Evolutionary conservation across 2,888 invertebrate genomes (phyloP).

Genomic region (Isoperla grammatica): DNA sequence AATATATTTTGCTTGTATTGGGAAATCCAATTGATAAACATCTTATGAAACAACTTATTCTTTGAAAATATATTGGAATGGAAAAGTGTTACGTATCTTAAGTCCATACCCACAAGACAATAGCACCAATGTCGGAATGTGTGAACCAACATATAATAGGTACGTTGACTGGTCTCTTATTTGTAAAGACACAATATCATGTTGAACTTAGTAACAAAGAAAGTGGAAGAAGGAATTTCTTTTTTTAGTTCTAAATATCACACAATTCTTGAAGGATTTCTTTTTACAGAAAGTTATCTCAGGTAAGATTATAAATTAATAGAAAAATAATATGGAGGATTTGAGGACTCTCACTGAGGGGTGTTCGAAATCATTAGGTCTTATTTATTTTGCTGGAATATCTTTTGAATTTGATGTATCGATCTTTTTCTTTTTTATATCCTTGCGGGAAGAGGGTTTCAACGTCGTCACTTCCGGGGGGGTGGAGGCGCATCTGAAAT

Average conservation of each 20-base stretch:
- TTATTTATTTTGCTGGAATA: conserved; percentile 11
- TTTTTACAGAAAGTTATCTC: not conserved
- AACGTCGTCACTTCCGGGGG: conserved; percentile 54
- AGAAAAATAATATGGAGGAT: not conserved
- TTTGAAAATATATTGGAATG: too few relatives aligned
- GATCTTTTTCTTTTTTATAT: conserved; percentile 14
- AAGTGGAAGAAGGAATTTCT: too few relatives aligned
- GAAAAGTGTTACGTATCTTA: too few relatives aligned
- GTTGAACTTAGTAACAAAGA: too few relatives aligned
- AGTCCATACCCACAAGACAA: too few relatives aligned
- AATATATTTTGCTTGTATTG: too few relatives aligned
- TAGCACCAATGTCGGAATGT: too few relatives aligned
- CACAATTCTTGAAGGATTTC: not conserved
- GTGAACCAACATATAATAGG: too few relatives aligned
- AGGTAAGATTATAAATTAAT: not conserved
- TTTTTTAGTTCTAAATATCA: not conserved
- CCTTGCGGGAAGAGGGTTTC: conserved; percentile 29
- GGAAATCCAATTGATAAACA: too few relatives aligned
- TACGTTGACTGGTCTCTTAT: too few relatives aligned
- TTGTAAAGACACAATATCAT: too few relatives aligned
- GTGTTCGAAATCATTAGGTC: not conserved
- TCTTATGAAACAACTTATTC: too few relatives aligned
- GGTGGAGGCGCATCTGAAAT: conserved; percentile 62
- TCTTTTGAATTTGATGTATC: conserved; percentile 13
- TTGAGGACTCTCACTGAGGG: not conserved